Evolutionary conservation across 2,797 vertebrate genomes (phyloP).

Genomic region (Podarcis siculus): DNA sequence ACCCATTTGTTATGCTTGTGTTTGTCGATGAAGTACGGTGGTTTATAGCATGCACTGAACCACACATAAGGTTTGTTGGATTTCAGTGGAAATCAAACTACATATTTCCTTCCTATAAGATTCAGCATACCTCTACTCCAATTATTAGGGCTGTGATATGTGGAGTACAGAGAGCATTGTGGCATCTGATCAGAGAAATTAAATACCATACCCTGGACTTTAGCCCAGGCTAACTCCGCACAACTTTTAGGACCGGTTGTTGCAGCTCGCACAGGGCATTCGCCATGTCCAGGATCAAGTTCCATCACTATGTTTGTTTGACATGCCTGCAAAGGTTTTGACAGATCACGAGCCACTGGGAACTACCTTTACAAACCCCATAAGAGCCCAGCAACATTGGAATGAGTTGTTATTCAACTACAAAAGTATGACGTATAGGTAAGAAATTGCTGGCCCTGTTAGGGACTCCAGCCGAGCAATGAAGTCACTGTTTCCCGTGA

Average conservation of each 20-base stretch:
- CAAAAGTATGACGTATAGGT: background rate
- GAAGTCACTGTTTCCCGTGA: background rate
- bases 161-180: background rate
- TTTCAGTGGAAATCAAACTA: background rate
- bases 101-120: constrained; percentile 1
- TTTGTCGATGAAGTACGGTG: background rate
- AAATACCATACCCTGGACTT: background rate
- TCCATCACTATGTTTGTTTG: background rate
- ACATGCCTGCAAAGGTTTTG: background rate
- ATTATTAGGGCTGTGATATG: background rate
- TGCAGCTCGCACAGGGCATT: background rate
- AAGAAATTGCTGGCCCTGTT: background rate
- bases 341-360: background rate
- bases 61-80: background rate
- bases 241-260: background rate
- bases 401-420: background rate
- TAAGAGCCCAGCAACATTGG: background rate
- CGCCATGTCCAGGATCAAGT: background rate
- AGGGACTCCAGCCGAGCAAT: background rate
- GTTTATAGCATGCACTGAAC: background rate
- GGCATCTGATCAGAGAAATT: background rate
- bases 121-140: background rate
- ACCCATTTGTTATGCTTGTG: background rate
- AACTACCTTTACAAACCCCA: background rate
- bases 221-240: background rate